Base-by-base conservation (phyloP, 2,888 invertebrate species). In the Coleophora flavipennella region DNA sequence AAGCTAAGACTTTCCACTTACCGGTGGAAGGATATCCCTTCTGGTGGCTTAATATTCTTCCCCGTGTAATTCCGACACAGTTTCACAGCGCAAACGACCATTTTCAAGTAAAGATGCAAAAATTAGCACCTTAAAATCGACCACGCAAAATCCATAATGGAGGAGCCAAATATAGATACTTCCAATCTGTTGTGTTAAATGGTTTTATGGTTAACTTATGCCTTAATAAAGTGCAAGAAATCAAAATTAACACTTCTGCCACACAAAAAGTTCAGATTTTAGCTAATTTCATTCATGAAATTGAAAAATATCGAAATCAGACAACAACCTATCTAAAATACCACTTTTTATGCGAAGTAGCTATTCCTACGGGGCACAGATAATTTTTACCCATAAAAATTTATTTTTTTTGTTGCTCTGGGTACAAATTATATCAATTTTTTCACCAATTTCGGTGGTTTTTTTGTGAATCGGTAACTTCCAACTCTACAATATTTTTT, bases 11-110 rank as follows among this genome's bases (percentile, higher is more conserved):
- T 34, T 14, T 26, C 26, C 1, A 31, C 39, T 40, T 32, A 43
- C 43, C 43, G 20, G 33, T 43, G 43, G 33, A 43, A 43, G 6
- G 43, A 43, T 6, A 43, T 43, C 1, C 43, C 43, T 20, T 43
- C 43, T 1, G 43, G 43, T 0, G 37, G 43, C 13, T 43, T 43
- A 13, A 43, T 40, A 29, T 43, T 43, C 25, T 43, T 43, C 20
- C 43, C 43, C 6, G 43, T 43, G 33, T 43, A 43, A n/a, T 43
- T 43, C n/a, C 43, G 13, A 29, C 43, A 43, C 13, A 43, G 26
- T 35, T 43, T 43, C 11, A 43, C 43, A 10, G 43, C 43, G 26
- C 43, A 43, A 13, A 43, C 43, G 38, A 43, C 43, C 43, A 43
- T 43, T 43, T 32, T 40, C 7, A 25, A 32, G 11, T 27, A 26